Evolutionary conservation across 1,140 invertebrate species (phyloP).

Genomic region (Sipha flava): DNA sequence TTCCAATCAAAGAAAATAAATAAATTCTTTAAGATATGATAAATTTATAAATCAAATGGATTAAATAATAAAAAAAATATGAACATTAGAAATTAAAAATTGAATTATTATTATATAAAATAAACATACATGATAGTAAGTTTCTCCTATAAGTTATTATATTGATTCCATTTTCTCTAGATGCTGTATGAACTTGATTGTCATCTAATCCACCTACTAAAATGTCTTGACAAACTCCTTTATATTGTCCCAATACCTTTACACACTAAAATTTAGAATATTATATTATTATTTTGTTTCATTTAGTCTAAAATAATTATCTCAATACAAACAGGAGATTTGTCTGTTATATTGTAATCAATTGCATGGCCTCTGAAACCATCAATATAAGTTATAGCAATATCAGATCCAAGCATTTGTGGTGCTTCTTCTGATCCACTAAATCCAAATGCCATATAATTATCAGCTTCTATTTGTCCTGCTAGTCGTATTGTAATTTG

Average conservation of each 20-base stretch:
- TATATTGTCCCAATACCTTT: slow-evolving; percentile 72
- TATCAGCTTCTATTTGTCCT: slow-evolving; percentile 62
- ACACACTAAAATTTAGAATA: slow-evolving; percentile 56
- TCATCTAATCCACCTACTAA: slow-evolving; percentile 61
- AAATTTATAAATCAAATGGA: too few relatives aligned
- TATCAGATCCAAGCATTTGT: slow-evolving; percentile 79
- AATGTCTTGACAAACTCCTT: slow-evolving; percentile 75
- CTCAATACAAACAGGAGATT: slow-evolving; percentile 60
- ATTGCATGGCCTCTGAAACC: slow-evolving; percentile 59
- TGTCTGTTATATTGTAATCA: slow-evolving; percentile 79
- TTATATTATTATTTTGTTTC: slow-evolving; percentile 10
- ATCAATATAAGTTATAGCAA: slow-evolving; percentile 67
- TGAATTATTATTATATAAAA: not conserved
- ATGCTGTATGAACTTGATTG: slow-evolving; percentile 63
- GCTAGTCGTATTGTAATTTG: slow-evolving; percentile 77
- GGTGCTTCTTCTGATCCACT: slow-evolving; percentile 62
- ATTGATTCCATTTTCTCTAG: slow-evolving; percentile 63
- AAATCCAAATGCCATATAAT: slow-evolving; percentile 81
- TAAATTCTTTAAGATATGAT: too few relatives aligned
- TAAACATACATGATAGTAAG: slow-evolving; percentile 58
- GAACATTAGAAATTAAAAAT: not conserved
- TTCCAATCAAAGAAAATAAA: too few relatives aligned
- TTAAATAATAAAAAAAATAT: too few relatives aligned
- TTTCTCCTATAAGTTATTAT: slow-evolving; percentile 67
- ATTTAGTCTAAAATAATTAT: not conserved